Conservation (phyloP, 2,888 invertebrate species). For the Ptilodon capucinus region DNA sequence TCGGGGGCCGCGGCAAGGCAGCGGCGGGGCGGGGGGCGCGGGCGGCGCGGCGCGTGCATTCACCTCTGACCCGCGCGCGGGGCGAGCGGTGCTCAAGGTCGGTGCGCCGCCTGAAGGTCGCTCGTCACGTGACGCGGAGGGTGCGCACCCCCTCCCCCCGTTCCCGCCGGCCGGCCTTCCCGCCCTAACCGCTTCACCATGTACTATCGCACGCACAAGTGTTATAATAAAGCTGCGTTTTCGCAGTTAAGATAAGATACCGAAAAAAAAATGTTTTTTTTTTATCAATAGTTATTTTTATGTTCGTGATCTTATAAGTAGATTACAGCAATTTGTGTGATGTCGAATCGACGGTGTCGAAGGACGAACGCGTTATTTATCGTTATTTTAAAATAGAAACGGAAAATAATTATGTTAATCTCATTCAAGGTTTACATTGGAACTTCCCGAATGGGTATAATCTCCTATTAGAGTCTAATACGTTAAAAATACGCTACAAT, state of each 20-base stretch:
- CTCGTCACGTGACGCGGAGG: slow-evolving; percentile 77
- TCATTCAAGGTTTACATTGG: slow-evolving; percentile 17
- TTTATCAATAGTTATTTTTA: neutral
- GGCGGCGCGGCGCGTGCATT: slow-evolving; percentile 66
- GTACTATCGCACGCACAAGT: slow-evolving; percentile 53
- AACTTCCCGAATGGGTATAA: slow-evolving; percentile 16
- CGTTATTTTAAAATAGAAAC: neutral
- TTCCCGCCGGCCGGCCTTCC: slow-evolving; percentile 31
- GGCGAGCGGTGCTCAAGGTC: slow-evolving; percentile 79
- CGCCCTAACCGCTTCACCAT: slow-evolving; percentile 44
- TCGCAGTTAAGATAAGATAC: neutral
- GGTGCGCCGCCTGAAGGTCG: slow-evolving; percentile 82
- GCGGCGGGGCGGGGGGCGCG: slow-evolving; percentile 44
- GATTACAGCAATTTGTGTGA: neutral
- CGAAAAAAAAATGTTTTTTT: neutral
- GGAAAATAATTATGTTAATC: neutral
- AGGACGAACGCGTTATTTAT: neutral
- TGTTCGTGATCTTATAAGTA: neutral
- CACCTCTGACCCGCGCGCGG: slow-evolving; percentile 82
- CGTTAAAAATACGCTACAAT: neutral
- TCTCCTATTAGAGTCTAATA: neutral
- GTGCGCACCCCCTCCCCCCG: slow-evolving; percentile 67
- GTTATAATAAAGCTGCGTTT: slow-evolving; percentile 4
- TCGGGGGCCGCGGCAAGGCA: slow-evolving; percentile 50
- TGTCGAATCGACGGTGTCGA: neutral